Conservation (phyloP, 2,888 invertebrate species). For the Phortica magna region DNA sequence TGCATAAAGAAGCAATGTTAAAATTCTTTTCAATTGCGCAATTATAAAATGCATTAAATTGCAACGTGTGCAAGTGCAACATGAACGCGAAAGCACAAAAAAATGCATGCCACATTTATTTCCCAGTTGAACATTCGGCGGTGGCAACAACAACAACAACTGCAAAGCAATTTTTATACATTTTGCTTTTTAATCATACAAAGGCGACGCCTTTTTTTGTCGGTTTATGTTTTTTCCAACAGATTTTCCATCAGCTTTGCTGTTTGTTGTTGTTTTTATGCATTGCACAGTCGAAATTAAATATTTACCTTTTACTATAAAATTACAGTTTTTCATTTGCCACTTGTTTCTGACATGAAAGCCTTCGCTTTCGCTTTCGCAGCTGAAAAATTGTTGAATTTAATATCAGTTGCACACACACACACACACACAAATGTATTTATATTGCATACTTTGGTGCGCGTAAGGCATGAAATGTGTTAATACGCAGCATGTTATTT, state of each 20-base stretch:
- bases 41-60: slow-evolving; percentile 34
- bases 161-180: background rate
- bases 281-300: background rate
- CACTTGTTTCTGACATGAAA: background rate
- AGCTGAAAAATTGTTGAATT: background rate
- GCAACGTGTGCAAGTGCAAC: too few relatives aligned
- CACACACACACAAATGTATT: background rate
- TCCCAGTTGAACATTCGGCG: background rate
- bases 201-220: background rate
- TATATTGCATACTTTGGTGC: background rate
- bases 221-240: background rate
- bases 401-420: background rate
- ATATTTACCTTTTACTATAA: slow-evolving; percentile 1
- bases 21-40: slow-evolving; percentile 23
- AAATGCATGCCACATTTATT: background rate
- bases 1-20: slow-evolving; percentile 15
- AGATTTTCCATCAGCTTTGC: background rate
- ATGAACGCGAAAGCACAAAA: too few relatives aligned
- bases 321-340: background rate
- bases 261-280: background rate
- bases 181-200: background rate
- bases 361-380: background rate
- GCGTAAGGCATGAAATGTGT: background rate
- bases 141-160: background rate
- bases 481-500: background rate